Evolutionary conservation across 2,888 invertebrate genomes (phyloP).

Genomic region (Eurytoma californica): DNA sequence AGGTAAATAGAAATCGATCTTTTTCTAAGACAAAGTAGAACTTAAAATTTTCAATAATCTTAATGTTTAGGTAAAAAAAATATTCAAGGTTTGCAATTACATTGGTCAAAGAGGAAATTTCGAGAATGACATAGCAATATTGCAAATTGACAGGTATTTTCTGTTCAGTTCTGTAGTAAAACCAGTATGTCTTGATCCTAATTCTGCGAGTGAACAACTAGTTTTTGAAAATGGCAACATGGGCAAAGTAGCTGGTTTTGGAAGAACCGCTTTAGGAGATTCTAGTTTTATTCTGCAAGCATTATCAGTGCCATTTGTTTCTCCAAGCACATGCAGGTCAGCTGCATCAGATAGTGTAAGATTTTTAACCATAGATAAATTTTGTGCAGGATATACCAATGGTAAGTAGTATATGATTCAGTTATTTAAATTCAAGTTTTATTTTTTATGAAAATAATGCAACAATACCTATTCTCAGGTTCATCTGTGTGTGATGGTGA

Average conservation of each 20-base stretch:
- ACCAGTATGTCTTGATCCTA: constrained; percentile 68
- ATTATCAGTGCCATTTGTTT: constrained; percentile 67
- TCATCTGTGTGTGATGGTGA: constrained; percentile 75
- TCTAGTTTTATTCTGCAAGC: constrained; percentile 67
- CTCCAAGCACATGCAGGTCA: constrained; percentile 63
- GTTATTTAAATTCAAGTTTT: not conserved
- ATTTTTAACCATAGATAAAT: constrained; percentile 70
- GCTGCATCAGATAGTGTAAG: constrained; percentile 58
- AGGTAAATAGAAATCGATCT: constrained; percentile 51
- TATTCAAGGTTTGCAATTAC: constrained; percentile 66
- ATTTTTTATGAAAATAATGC: not conserved
- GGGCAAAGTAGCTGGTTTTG: constrained; percentile 71
- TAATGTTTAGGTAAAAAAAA: constrained; percentile 64
- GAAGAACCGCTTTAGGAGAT: constrained; percentile 65
- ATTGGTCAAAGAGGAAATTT: constrained; percentile 67
- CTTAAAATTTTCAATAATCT: constrained; percentile 1
- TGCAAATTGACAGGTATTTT: constrained; percentile 64
- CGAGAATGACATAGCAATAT: constrained; percentile 68
- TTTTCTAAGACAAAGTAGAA: not conserved
- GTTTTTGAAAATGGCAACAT: constrained; percentile 63
- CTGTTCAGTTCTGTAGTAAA: constrained; percentile 63
- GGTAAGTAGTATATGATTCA: constrained; percentile 62
- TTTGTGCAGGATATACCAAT: constrained; percentile 73
- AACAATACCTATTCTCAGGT: constrained; percentile 63
- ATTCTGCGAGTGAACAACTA: constrained; percentile 56